These are phyloP conservation scores for Heterodera schachtii DNA, from an alignment of 1,140 invertebrate genomes.

Conservation along the genomic window DNA sequence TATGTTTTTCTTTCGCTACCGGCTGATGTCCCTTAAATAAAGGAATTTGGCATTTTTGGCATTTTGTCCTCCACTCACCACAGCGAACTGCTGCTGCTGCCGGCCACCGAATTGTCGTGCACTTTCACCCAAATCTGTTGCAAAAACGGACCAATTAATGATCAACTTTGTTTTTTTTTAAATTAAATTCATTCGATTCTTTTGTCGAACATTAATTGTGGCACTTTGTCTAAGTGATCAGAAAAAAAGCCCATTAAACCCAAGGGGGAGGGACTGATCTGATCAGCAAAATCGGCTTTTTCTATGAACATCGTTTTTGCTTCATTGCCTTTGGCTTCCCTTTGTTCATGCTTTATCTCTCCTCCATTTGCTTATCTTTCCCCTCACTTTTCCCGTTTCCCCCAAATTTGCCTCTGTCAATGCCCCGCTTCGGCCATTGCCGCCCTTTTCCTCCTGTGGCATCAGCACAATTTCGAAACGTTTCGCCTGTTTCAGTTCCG, in stretches of 20 bases:
- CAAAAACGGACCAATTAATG: neutral
- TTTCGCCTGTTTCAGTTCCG: slow-evolving; percentile 71
- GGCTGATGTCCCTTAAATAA: neutral
- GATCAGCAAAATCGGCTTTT: too few species aligned
- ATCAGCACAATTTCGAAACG: slow-evolving; percentile 73
- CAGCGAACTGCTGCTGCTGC: slow-evolving; percentile 71
- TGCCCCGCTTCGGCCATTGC: slow-evolving; percentile 66
- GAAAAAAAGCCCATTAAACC: too few species aligned
- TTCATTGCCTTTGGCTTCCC: too few species aligned
- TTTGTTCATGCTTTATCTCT: too few species aligned
- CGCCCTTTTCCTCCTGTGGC: slow-evolving; percentile 71
- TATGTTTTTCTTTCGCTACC: neutral
- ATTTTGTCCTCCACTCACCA: slow-evolving; percentile 67
- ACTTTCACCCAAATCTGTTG: slow-evolving; percentile 72
- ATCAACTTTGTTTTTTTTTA: neutral
- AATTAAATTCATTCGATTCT: too few species aligned
- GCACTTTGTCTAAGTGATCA: too few species aligned
- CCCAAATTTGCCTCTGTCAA: slow-evolving; percentile 67
- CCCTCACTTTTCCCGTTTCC: too few species aligned
- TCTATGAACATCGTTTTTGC: too few species aligned
- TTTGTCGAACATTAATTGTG: too few species aligned
- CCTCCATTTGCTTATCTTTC: too few species aligned
- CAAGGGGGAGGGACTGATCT: too few species aligned
- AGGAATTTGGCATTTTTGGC: slow-evolving; percentile 41
- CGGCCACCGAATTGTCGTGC: slow-evolving; percentile 70